Evolutionary conservation across 2,113 vertebrate species (phyloP).

Genomic region (Brachionichthys hirsutus): DNA sequence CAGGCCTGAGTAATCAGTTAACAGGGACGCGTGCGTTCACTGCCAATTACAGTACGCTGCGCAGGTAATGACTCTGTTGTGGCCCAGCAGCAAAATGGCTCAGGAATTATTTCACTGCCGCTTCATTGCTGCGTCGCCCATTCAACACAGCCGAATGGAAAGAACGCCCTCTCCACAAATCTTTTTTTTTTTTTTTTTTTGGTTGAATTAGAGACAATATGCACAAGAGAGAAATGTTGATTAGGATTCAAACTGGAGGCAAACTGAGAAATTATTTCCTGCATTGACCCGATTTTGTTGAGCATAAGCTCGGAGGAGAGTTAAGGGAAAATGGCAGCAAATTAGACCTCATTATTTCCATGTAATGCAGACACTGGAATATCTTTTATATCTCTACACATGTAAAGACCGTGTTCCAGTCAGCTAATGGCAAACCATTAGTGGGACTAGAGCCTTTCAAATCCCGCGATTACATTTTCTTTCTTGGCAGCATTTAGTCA

Average conservation of each 20-base stretch:
- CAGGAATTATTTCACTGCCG: conserved; percentile 33
- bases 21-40: conserved; percentile 56
- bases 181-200: too few relatives aligned
- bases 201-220: conserved; percentile 37
- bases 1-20: conserved; percentile 63
- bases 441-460: conserved; percentile 62
- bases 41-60: conserved; percentile 57
- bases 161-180: conserved; percentile 20
- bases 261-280: too few relatives aligned
- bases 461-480: conserved; percentile 71
- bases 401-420: conserved; percentile 61
- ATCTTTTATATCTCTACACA: conserved; percentile 58
- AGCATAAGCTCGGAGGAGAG: conserved; percentile 15
- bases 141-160: conserved; percentile 33
- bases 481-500: conserved; percentile 72
- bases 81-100: conserved; percentile 37
- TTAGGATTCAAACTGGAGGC: conserved; percentile 42
- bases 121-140: conserved; percentile 30
- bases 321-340: conserved; percentile 37
- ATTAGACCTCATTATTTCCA: conserved; percentile 37
- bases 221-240: conserved; percentile 28
- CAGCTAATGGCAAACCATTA: conserved; percentile 70
- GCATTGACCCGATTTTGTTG: conserved; percentile 11
- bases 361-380: conserved; percentile 39
- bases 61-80: conserved; percentile 59